A percentile compares a stretch with the other conserved stretches of the same genome.
phyloP scores from a whole-genome alignment of 2,113 vertebrate genomes.

The Poeciliopsis prolifica region DNA sequence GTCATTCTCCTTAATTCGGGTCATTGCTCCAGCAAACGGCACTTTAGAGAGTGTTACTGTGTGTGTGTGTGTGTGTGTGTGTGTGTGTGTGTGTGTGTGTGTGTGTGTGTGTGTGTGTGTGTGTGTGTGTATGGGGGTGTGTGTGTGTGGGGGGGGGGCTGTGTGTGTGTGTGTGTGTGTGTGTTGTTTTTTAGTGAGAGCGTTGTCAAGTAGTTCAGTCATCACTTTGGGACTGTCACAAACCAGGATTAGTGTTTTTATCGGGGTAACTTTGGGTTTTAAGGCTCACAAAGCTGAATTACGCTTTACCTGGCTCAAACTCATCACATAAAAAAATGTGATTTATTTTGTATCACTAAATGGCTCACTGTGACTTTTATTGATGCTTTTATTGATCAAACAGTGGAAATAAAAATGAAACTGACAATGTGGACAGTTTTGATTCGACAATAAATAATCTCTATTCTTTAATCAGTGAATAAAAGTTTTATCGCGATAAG shows the following conservation, averaged over 20 bases:
- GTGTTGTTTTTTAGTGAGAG: neutral
- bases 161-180: neutral
- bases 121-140: neutral
- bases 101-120: neutral
- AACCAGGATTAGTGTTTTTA: neutral
- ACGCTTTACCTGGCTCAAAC: neutral
- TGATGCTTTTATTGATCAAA: neutral
- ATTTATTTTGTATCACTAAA: too few species aligned
- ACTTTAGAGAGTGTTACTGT: constrained; percentile 27
- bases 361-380: neutral
- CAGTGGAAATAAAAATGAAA: neutral
- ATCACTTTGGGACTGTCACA: neutral
- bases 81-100: neutral
- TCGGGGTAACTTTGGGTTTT: neutral
- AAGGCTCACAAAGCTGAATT: neutral
- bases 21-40: constrained; percentile 46
- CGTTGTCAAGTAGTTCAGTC: neutral
- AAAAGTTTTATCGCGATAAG: too few species aligned
- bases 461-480: too few species aligned
- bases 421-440: too few species aligned
- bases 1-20: constrained; percentile 45
- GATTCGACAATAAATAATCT: too few species aligned
- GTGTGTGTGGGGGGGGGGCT: neutral
- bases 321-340: too few species aligned
- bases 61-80: neutral